These are phyloP conservation scores for Protophormia terraenovae DNA, from an alignment of 2,888 invertebrate species.

Conservation along the genomic window DNA sequence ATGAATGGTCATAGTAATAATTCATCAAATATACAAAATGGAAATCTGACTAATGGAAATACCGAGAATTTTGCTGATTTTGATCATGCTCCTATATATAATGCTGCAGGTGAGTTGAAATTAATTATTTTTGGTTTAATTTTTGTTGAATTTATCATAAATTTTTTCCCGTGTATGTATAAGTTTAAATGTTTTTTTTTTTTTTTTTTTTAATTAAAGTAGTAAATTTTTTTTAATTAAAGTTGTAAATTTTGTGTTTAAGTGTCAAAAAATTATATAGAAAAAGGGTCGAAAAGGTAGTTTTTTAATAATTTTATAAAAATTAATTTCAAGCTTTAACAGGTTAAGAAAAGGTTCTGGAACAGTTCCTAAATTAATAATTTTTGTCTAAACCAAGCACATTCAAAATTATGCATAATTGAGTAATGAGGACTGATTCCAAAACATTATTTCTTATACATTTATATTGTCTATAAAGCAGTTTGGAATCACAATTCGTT, in stretches of 20 bases:
- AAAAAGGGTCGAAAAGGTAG: background rate
- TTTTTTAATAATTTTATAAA: too few relatives aligned
- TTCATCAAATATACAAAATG: constrained; percentile 56
- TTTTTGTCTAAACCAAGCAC: too few relatives aligned
- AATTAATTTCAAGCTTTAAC: too few relatives aligned
- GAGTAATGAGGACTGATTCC: too few relatives aligned
- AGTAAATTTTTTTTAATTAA: background rate
- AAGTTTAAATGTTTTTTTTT: background rate
- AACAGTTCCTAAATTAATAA: too few relatives aligned
- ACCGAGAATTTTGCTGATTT: constrained; percentile 86
- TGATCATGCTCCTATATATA: constrained; percentile 87
- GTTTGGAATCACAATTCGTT: too few relatives aligned
- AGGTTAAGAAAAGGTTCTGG: too few relatives aligned
- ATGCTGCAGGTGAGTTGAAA: constrained; percentile 82
- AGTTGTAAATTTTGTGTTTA: background rate
- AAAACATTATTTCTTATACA: too few relatives aligned
- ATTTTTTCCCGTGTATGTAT: background rate
- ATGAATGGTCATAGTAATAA: constrained; percentile 69
- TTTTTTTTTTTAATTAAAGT: background rate
- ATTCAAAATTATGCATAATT: too few relatives aligned
- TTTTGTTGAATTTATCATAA: background rate
- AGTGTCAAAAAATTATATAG: background rate
- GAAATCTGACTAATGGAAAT: constrained; percentile 71
- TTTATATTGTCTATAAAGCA: too few relatives aligned
- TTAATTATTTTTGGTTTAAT: background rate